phyloP scores from a whole-genome alignment of 2,113 vertebrate species.

The Butastur rufipennis region DNA sequence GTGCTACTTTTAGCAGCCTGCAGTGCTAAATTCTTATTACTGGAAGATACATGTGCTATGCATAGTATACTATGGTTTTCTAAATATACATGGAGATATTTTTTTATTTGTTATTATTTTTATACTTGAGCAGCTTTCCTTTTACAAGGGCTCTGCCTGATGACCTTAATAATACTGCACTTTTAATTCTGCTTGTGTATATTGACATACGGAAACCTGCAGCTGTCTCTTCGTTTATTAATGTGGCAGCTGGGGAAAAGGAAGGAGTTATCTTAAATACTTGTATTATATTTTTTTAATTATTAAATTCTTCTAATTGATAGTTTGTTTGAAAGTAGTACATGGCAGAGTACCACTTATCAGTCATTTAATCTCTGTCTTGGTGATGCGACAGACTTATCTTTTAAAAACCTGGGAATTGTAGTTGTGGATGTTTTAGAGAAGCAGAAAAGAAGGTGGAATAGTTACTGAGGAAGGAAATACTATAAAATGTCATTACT shows the following conservation, averaged over 20 bases:
- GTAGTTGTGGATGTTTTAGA: neutral
- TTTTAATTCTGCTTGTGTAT: neutral
- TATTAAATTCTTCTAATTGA: neutral
- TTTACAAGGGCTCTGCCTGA: neutral
- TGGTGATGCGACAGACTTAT: neutral
- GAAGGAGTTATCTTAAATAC: neutral
- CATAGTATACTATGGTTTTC: neutral
- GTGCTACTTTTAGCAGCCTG: neutral
- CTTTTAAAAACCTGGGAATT: neutral
- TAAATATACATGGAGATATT: neutral
- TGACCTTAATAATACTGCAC: neutral
- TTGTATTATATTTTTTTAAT: neutral
- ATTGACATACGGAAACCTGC: neutral
- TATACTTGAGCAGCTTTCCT: neutral
- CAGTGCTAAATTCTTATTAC: neutral
- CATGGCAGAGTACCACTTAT: neutral
- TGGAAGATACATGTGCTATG: neutral
- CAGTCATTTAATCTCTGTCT: neutral
- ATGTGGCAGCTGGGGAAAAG: neutral
- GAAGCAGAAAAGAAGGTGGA: neutral
- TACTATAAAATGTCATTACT: neutral
- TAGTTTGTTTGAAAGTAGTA: neutral
- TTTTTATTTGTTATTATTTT: neutral
- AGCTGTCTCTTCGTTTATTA: neutral
- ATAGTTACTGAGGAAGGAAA: neutral